These are phyloP conservation scores for Chlorospingus semifuscus DNA, from an alignment of 2,797 vertebrate genomes.

Conservation along the genomic window DNA sequence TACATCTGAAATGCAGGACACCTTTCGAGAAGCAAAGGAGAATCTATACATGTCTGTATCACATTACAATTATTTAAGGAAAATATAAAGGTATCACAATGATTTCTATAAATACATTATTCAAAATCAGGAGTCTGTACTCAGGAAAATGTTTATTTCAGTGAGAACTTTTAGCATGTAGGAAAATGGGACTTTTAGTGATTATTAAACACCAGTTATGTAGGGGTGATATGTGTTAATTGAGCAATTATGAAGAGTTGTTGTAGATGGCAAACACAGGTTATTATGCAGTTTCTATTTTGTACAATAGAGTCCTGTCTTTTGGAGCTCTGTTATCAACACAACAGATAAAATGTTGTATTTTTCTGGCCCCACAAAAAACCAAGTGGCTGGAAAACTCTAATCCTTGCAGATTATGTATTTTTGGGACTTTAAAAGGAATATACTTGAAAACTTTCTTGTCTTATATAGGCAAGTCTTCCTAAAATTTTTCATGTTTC, in stretches of 20 bases:
- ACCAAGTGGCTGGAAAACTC: neutral
- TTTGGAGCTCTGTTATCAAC: neutral
- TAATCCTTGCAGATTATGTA: neutral
- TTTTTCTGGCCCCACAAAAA: neutral
- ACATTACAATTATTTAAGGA: neutral
- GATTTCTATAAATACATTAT: neutral
- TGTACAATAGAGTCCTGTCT: neutral
- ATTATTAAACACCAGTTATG: neutral
- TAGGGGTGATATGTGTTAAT: neutral
- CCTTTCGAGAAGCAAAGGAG: too few relatives aligned
- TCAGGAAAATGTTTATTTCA: neutral
- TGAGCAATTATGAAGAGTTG: neutral
- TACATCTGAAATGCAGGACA: too few relatives aligned
- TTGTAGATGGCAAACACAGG: neutral
- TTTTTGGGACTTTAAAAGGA: neutral
- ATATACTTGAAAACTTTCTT: neutral
- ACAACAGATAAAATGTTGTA: neutral
- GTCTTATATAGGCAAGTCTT: neutral
- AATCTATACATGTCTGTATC: neutral
- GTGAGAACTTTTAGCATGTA: neutral
- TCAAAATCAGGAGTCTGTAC: neutral
- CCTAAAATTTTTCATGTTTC: neutral
- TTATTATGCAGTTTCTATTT: neutral
- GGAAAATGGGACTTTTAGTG: neutral
- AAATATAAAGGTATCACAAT: neutral